Conservation (phyloP, 1,140 invertebrate species). For the Acyrthosiphon pisum region DNA sequence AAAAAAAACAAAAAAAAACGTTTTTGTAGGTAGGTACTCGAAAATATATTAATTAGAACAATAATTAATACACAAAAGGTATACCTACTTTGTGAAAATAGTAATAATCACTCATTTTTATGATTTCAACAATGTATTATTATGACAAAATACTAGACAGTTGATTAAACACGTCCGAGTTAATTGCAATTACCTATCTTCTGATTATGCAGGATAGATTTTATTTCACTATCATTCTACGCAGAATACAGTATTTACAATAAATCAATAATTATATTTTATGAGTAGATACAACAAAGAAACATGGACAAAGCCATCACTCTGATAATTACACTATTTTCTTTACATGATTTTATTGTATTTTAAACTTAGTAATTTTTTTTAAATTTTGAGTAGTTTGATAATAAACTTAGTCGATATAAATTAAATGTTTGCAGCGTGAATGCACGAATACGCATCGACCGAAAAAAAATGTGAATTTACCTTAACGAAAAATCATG, state of each 20-base stretch:
- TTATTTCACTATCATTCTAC: not conserved
- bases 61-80: not conserved
- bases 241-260: not conserved
- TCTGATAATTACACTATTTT: not conserved
- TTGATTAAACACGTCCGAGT: not conserved
- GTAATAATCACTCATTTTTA: not conserved
- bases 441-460: too few species aligned
- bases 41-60: not conserved
- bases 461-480: not conserved
- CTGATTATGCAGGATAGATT: not conserved
- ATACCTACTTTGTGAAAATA: not conserved
- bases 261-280: not conserved
- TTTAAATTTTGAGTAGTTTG: not conserved
- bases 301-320: not conserved
- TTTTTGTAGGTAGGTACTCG: not conserved
- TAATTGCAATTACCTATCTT: not conserved
- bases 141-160: not conserved
- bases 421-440: not conserved
- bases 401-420: not conserved
- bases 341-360: not conserved
- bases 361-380: not conserved
- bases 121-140: not conserved
- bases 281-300: not conserved
- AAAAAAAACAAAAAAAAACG: not conserved
- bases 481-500: not conserved